Conservation (phyloP, 2,113 vertebrate genomes). For the Casuarius casuarius region DNA sequence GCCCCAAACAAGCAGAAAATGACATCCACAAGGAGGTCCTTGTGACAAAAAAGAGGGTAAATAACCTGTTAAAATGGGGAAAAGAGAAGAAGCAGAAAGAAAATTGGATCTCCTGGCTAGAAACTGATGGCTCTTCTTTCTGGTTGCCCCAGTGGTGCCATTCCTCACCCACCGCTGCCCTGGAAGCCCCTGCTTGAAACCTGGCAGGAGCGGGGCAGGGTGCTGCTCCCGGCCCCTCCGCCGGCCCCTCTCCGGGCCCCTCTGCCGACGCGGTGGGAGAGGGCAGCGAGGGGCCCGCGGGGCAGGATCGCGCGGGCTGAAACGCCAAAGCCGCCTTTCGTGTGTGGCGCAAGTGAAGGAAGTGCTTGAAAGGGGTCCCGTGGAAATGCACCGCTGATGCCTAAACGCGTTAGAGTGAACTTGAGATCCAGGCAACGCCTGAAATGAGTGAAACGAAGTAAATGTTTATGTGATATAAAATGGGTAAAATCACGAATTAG, state of each 20-base stretch:
- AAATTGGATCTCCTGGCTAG: not conserved
- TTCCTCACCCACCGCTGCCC: not conserved
- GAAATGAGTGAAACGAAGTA: not conserved
- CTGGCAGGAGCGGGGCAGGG: not conserved
- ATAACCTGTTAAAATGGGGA: not conserved
- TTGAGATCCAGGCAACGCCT: not conserved
- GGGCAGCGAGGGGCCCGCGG: fast-evolving
- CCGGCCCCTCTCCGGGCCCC: not conserved
- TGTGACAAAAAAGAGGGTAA: not conserved
- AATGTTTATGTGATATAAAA: not conserved
- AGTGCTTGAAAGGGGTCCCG: fast-evolving
- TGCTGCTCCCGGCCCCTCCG: not conserved
- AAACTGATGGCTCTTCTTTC: not conserved
- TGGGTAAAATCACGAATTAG: fast-evolving
- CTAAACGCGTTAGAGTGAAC: fast-evolving
- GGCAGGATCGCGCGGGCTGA: fast-evolving
- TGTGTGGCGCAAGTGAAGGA: not conserved
- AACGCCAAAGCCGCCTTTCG: not conserved
- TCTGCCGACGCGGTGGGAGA: not conserved
- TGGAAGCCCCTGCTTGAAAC: not conserved
- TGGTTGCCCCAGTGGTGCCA: not conserved
- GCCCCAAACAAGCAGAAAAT: not conserved
- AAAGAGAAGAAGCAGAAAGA: not conserved
- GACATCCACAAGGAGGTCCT: not conserved
- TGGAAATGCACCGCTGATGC: fast-evolving